These are phyloP conservation scores for Coelopa frigida DNA, from an alignment of 1,140 invertebrate species.

Conservation along the genomic window DNA sequence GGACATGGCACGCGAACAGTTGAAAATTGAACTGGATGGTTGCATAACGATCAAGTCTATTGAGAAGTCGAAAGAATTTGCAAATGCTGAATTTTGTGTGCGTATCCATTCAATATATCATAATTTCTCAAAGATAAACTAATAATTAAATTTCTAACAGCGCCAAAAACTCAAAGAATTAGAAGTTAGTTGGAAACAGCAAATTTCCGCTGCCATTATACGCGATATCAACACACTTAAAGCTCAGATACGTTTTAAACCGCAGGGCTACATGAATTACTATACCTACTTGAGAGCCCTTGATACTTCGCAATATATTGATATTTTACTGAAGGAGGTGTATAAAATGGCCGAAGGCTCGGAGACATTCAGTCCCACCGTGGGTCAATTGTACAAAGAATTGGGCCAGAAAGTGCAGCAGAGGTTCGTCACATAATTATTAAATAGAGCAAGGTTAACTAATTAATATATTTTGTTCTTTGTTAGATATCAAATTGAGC, in stretches of 20 bases:
- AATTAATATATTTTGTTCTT: constrained; percentile 18
- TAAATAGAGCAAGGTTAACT: not conserved
- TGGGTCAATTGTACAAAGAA: constrained; percentile 56
- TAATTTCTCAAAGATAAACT: constrained; percentile 9
- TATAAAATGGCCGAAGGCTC: constrained; percentile 63
- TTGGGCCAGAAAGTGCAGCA: constrained; percentile 57
- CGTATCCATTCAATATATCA: constrained; percentile 11
- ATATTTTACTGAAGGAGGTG: constrained; percentile 60
- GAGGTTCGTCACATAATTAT: constrained; percentile 11
- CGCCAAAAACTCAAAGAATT: constrained; percentile 53
- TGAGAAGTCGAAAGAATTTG: constrained; percentile 43
- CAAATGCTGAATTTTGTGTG: constrained; percentile 43
- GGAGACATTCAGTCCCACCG: constrained; percentile 68
- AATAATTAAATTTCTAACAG: constrained; percentile 26
- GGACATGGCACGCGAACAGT: constrained; percentile 53
- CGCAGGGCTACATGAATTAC: constrained; percentile 47
- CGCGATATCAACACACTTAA: constrained; percentile 59
- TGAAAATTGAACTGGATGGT: constrained; percentile 59
- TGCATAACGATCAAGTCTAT: constrained; percentile 61
- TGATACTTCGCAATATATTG: constrained; percentile 56
- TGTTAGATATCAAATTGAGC: constrained; percentile 57
- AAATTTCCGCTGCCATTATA: constrained; percentile 55
- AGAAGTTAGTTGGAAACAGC: constrained; percentile 58
- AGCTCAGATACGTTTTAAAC: constrained; percentile 44
- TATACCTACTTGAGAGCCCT: constrained; percentile 69